These are phyloP conservation scores for Dasysyrphus albostriatus DNA, from an alignment of 2,888 invertebrate species.

Conservation along the genomic window DNA sequence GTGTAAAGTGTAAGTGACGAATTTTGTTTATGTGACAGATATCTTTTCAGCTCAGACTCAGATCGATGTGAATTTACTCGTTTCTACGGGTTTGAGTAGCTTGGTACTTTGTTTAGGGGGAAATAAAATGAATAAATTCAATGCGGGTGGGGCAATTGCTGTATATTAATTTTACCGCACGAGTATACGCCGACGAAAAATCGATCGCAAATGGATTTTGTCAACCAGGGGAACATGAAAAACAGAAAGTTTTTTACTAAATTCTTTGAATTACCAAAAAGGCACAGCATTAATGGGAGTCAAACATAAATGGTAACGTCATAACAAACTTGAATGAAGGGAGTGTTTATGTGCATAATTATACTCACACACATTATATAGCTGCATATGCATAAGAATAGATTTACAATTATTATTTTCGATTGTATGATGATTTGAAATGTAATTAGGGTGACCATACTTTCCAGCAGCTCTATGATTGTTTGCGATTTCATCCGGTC, in stretches of 20 bases:
- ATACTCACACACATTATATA: too few species aligned
- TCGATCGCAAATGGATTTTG: slow-evolving; percentile 31
- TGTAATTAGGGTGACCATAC: too few species aligned
- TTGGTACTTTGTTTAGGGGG: neutral
- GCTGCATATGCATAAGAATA: too few species aligned
- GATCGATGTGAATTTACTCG: neutral
- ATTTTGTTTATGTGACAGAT: neutral
- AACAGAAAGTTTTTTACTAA: neutral
- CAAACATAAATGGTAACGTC: neutral
- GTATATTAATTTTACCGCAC: neutral
- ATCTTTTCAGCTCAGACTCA: neutral
- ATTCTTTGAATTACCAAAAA: neutral
- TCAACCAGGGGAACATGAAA: slow-evolving; percentile 8
- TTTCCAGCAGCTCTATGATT: too few species aligned
- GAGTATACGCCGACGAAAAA: slow-evolving; percentile 34
- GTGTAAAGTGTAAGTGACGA: neutral
- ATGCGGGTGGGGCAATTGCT: slow-evolving; percentile 22
- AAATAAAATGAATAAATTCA: neutral
- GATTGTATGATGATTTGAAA: too few species aligned
- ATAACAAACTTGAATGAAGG: neutral
- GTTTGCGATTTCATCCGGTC: too few species aligned
- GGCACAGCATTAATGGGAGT: neutral
- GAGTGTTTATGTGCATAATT: neutral
- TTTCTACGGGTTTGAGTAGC: neutral
- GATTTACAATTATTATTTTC: too few species aligned